Evolutionary conservation across 2,888 invertebrate genomes (phyloP).

Genomic region (Steinernema scapterisci): DNA sequence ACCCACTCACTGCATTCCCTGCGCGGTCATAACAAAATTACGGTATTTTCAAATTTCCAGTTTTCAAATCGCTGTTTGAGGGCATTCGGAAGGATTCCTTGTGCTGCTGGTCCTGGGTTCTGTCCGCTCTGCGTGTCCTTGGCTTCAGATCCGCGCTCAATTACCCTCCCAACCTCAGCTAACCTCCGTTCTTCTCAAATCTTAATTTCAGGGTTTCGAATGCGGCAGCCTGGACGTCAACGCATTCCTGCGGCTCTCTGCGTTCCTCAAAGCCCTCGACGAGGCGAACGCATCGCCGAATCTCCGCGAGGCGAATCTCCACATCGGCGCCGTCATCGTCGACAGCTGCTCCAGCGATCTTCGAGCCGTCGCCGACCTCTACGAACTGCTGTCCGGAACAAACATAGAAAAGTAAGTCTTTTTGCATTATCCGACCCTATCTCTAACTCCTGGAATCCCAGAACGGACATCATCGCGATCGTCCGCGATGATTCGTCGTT

Average conservation of each 20-base stretch:
- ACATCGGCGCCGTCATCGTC: slow-evolving; percentile 58
- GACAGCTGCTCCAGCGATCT: slow-evolving; percentile 60
- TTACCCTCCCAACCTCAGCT: too few relatives aligned
- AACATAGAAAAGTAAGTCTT: slow-evolving; percentile 53
- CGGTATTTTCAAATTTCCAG: too few relatives aligned
- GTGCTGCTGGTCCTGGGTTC: too few relatives aligned
- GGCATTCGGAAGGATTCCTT: too few relatives aligned
- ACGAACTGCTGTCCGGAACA: slow-evolving; percentile 59
- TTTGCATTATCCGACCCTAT: not conserved
- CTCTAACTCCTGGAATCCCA: slow-evolving; percentile 42
- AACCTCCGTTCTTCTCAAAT: too few relatives aligned
- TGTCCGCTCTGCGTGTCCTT: too few relatives aligned
- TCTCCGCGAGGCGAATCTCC: slow-evolving; percentile 49
- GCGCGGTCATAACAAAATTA: too few relatives aligned
- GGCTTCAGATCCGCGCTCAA: too few relatives aligned
- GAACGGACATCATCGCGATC: slow-evolving; percentile 57
- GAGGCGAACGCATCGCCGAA: slow-evolving; percentile 43
- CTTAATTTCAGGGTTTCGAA: slow-evolving; percentile 52
- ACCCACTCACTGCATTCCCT: not conserved
- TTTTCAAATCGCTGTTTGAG: too few relatives aligned
- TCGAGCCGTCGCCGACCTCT: slow-evolving; percentile 60
- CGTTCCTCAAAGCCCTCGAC: slow-evolving; percentile 56
- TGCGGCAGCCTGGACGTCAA: slow-evolving; percentile 62
- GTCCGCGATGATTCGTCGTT: slow-evolving; percentile 56
- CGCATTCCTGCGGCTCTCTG: slow-evolving; percentile 55